Evolutionary conservation across 2,888 invertebrate species (phyloP), one percentile per base, ranked within the genome.

Genomic region (Linyphia triangularis): DNA sequence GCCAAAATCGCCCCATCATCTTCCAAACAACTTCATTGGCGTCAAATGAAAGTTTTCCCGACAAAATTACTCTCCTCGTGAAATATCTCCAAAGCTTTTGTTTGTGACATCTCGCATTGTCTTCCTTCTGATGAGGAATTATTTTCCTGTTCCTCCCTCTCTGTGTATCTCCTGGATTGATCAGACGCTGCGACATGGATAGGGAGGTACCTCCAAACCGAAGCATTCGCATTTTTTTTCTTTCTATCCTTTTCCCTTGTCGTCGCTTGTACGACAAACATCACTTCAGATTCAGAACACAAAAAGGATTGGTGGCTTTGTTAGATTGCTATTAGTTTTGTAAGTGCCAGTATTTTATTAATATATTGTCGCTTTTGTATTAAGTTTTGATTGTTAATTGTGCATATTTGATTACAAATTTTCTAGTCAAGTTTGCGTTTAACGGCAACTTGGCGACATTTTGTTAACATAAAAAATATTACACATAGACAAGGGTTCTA

Each of bases 151-250:
- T 19, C 84, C 84, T 84, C 84, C 84, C 67, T 28, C 84, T 75
- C 57, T 24, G 26, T 84, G 84, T 84, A 84, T 33, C 75, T 28
- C 16, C 24, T 57, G 24, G 75, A 84, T 84, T 75, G 75, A 84
- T 84, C 75, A 51, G 65, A 33, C 24, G 9, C n/a, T n/a, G 2
- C 26, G 26, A 84, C 84, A 84, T 10, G 75, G 57, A 75, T 51
- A 26, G 67, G 84, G 75, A 75, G 51, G 84, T 7, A 26, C 67
- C 69, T n/a, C 19, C 57, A 51, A 28, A 30, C 16, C 30, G n/a
- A 59, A 30, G n/a, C 16, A 28, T 16, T 16, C 30, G 28, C 37
- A 6, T 57, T 79, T 65, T 69, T 79, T 67, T 77, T 40, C 9
- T 24, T 3, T 16, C 61, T 43, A 43, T 16, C 57, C 43, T 51